phyloP scores from a whole-genome alignment of 2,888 invertebrate species.

The Neuroscelio doddi region DNA sequence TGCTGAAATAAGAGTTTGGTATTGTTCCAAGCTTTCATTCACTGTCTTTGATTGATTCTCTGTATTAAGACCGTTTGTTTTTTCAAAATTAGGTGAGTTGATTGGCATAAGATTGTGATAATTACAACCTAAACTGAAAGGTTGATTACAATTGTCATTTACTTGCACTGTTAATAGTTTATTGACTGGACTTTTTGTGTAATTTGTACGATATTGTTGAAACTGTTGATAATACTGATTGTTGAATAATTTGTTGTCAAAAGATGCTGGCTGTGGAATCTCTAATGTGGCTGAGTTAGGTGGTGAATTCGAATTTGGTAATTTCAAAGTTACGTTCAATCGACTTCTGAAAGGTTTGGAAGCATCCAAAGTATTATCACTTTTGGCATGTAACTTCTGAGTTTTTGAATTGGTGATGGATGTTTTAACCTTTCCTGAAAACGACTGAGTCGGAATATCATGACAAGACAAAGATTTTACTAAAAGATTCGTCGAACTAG shows the following conservation, averaged over 20 bases:
- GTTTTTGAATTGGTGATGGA: constrained; percentile 47
- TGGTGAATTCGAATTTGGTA: constrained; percentile 16
- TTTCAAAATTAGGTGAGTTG: constrained; percentile 2
- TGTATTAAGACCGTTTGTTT: constrained; percentile 7
- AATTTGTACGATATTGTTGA: constrained; percentile 50
- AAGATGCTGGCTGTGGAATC: constrained; percentile 59
- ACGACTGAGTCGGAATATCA: constrained; percentile 53
- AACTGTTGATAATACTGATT: constrained; percentile 65
- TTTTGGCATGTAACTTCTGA: constrained; percentile 56
- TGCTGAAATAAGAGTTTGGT: constrained; percentile 17
- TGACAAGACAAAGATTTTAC: constrained; percentile 66
- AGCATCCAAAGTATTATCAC: constrained; percentile 43
- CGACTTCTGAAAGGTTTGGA: constrained; percentile 67
- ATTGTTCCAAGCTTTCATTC: constrained; percentile 25
- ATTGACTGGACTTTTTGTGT: constrained; percentile 48
- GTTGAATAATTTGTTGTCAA: constrained; percentile 59
- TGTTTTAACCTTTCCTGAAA: constrained; percentile 46
- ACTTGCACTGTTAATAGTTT: constrained; percentile 58
- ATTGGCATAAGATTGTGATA: constrained; percentile 16
- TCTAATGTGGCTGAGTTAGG: constrained; percentile 57
- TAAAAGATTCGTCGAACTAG: constrained; percentile 48
- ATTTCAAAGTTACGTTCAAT: constrained; percentile 65
- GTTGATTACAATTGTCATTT: constrained; percentile 43
- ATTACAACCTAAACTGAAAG: constrained; percentile 1
- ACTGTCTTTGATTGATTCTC: constrained; percentile 1